phyloP scores from a whole-genome alignment of 2,888 invertebrate species.

The Andrena chrysosceles region DNA sequence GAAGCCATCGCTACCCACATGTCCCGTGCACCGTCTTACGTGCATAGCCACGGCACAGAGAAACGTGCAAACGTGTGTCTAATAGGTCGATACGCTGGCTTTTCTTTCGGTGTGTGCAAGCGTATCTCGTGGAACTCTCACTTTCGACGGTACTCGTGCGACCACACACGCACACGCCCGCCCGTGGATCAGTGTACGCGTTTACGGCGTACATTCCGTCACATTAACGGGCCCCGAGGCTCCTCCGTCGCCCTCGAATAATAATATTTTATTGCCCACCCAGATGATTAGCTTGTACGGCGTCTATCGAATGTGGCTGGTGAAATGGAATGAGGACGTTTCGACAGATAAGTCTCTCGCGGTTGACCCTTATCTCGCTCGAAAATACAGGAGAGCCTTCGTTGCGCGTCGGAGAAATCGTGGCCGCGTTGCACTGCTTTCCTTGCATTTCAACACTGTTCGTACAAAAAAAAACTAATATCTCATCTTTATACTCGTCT shows the following conservation, averaged over 20 bases:
- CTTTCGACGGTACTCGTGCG: slow-evolving; percentile 69
- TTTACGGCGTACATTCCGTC: slow-evolving; percentile 42
- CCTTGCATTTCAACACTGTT: background rate
- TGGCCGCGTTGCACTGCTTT: background rate
- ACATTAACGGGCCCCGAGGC: slow-evolving; percentile 31
- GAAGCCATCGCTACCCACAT: slow-evolving; percentile 3
- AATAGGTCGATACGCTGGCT: slow-evolving; percentile 33
- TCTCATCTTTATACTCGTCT: too few relatives aligned
- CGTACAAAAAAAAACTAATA: too few relatives aligned
- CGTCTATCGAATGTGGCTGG: slow-evolving; percentile 50
- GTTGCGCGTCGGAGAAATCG: slow-evolving; percentile 19
- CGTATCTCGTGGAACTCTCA: slow-evolving; percentile 68
- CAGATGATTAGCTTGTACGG: slow-evolving; percentile 49
- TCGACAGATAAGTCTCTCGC: slow-evolving; percentile 43
- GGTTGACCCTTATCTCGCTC: slow-evolving; percentile 43
- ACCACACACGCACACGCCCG: slow-evolving; percentile 16
- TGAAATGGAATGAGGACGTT: slow-evolving; percentile 59
- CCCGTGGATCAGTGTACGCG: slow-evolving; percentile 26
- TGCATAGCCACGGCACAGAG: background rate
- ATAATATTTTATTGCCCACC: slow-evolving; percentile 51
- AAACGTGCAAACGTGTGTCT: background rate
- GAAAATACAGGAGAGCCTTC: slow-evolving; percentile 29
- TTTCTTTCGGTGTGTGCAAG: slow-evolving; percentile 31
- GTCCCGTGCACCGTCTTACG: background rate
- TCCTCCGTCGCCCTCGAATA: slow-evolving; percentile 40